Percentiles rank a stretch among this genome's conserved stretches.
phyloP scores from a whole-genome alignment of 2,888 invertebrate species.

The Eupithecia insigniata region DNA sequence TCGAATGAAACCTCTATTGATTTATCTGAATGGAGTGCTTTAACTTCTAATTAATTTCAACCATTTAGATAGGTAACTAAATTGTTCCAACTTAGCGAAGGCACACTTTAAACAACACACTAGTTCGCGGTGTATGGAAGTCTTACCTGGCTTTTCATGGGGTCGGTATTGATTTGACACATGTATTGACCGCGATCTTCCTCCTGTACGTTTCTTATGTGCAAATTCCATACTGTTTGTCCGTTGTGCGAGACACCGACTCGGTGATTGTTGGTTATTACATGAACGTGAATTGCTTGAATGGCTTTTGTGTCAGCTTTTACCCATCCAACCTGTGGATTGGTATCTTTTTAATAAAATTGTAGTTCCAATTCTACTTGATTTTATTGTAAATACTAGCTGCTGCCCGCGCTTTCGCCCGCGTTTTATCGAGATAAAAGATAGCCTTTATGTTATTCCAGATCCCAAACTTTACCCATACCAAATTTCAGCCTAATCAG shows the following conservation, averaged over 20 bases:
- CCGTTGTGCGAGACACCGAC: slow-evolving; percentile 94
- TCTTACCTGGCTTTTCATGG: slow-evolving; percentile 95
- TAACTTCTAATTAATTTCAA: slow-evolving; percentile 60
- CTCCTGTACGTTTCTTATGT: slow-evolving; percentile 93
- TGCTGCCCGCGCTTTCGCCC: too few species aligned
- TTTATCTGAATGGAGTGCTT: slow-evolving; percentile 60
- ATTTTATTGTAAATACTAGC: not conserved
- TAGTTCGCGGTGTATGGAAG: not conserved
- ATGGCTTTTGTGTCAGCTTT: slow-evolving; percentile 97
- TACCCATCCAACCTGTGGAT: slow-evolving; percentile 93
- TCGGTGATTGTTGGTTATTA: slow-evolving; percentile 95
- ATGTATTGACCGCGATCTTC: slow-evolving; percentile 96
- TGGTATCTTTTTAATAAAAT: slow-evolving; percentile 18
- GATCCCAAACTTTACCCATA: too few species aligned
- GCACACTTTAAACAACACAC: not conserved
- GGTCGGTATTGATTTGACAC: slow-evolving; percentile 98
- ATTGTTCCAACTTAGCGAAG: not conserved
- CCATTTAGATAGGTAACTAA: not conserved
- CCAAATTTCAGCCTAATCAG: too few species aligned
- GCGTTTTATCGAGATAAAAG: too few species aligned
- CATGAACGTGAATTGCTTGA: slow-evolving; percentile 95
- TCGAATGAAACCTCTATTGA: slow-evolving; percentile 41
- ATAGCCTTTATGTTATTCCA: too few species aligned
- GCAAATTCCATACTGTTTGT: slow-evolving; percentile 94
- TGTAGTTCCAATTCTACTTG: not conserved